These are phyloP conservation scores for Rhyacophila brunnea DNA, from an alignment of 1,140 invertebrate genomes.

Conservation along the genomic window DNA sequence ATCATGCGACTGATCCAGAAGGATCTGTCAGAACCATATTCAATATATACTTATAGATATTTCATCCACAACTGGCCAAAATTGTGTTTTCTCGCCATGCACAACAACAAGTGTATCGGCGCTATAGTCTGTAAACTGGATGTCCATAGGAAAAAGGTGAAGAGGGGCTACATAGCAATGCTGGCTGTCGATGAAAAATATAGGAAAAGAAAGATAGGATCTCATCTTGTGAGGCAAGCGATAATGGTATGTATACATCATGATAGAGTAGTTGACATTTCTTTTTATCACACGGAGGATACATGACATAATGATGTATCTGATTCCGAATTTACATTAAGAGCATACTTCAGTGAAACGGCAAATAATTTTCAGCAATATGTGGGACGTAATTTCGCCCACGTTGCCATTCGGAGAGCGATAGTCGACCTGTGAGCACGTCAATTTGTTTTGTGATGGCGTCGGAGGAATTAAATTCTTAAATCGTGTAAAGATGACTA, in stretches of 20 bases:
- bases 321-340: no score
- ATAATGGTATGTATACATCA: conserved; percentile 72
- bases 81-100: conserved; percentile 92
- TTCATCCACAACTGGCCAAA: conserved; percentile 99
- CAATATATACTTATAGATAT: conserved; percentile 99
- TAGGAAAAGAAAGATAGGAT: conserved; percentile 89
- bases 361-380: no score
- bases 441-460: no score
- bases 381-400: no score
- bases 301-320: no score
- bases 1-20: conserved; percentile 99
- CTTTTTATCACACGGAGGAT: no score
- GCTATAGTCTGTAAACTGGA: conserved; percentile 98
- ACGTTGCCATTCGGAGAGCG: no score
- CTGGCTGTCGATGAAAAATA: conserved; percentile 95
- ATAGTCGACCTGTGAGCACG: no score
- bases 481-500: no score
- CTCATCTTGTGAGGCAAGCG: conserved; percentile 70
- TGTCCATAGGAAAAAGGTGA: conserved; percentile 87
- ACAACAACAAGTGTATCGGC: conserved; percentile 85
- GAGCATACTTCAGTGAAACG: no score
- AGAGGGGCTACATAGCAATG: conserved; percentile 98
- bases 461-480: no score
- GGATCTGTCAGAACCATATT: conserved; percentile 99
- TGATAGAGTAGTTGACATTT: no score